Evolutionary conservation across 2,113 vertebrate genomes (phyloP), one percentile per base, ranked within the genome.

Genomic region (Apteryx mantelli): DNA sequence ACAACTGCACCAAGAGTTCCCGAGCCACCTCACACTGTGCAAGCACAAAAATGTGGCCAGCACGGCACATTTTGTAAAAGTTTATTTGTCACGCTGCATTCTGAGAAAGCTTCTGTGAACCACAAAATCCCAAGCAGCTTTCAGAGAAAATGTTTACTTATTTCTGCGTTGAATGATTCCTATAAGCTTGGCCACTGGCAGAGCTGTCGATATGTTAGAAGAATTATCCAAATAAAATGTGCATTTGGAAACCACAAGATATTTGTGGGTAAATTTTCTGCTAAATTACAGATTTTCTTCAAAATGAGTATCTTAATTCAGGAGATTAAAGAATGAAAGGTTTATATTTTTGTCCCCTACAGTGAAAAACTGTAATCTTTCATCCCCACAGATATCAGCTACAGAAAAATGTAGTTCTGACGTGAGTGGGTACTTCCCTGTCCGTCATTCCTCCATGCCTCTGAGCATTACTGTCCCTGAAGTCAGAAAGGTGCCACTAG

Each of bases 41-140:
- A 26, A 26, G 18, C 42, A 34, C 79, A 50, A 32, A n/a, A 63
- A 52, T 3, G 1, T 68, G 25, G 75, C 36, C 60, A 63, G 75
- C 0, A 7, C 69, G 24, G 55, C 61, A 0, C 24, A 30, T 16
- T 76, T 24, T 42, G 24, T 15, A 66, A 20, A n/a, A 1, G 1
- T 42, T 53, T 71, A 48, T 71, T 86, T 78, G 65, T 40, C 60
- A 13, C 4, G 15, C 58, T 50, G 22, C n/a, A 22, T 52, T 82
- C 86, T 65, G 63, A 80, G 83, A 88, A 60, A 71, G 68, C 83
- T 65, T 42, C 82, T 32, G 9, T 14, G 50, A 71, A n/a, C 79
- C 74, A 77, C 69, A 71, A 73, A 90, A 76, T 30, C 56, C 74
- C 68, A 65, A 61, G 38, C 40, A 91, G 64, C 21, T 81, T 69